Evolutionary conservation across 1,140 invertebrate genomes (phyloP), one percentile per base, ranked within the genome.

Genomic region (Venustaconcha ellipsiformis): DNA sequence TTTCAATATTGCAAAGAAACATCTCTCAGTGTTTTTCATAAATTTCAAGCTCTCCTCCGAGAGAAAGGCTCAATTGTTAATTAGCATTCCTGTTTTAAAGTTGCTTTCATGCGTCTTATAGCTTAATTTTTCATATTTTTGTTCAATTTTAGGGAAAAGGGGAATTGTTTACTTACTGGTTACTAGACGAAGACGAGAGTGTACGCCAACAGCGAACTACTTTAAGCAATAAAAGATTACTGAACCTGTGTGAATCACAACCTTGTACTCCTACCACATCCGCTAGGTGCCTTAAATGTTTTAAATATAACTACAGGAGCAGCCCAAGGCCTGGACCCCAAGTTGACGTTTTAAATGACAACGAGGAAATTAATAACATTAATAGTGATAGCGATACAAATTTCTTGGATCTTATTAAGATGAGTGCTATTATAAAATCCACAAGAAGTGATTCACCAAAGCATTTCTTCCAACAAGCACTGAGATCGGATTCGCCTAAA

Each of bases 161-260:
- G 13, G 83, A 88, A 62, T 30, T 88, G 62, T 76, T 82, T 26
- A 90, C 89, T 1, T 89, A 86, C 78, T 90, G 88, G 87, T 73
- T 90, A 30, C 18, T 82, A 30, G 78, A 72, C 17, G 86, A 89
- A 71, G 82, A 88, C 20, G 67, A 70, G 20, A 30, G n/a, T 63
- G 55, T n/a, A 6, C n/a, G 58, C 5, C 26, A 69, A n/a, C 57
- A 67, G 67, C 75, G 58, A 12, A 20, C 23, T 23, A 30, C 62
- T 55, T 67, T 48, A n/a, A 70, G n/a, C 26, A 60, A 23, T 63
- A 57, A 57, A 30, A 48, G 57, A 5, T 71, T 17, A 30, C 58
- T 17, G 58, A 60, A 55, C 12, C n/a, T 17, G 8, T 66, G 26
- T 4, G 30, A 66, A 66, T 66, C 30, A 14, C 26, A 66, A 66